phyloP scores from a whole-genome alignment of 2,888 invertebrate genomes.

The Tribolium freemani region DNA sequence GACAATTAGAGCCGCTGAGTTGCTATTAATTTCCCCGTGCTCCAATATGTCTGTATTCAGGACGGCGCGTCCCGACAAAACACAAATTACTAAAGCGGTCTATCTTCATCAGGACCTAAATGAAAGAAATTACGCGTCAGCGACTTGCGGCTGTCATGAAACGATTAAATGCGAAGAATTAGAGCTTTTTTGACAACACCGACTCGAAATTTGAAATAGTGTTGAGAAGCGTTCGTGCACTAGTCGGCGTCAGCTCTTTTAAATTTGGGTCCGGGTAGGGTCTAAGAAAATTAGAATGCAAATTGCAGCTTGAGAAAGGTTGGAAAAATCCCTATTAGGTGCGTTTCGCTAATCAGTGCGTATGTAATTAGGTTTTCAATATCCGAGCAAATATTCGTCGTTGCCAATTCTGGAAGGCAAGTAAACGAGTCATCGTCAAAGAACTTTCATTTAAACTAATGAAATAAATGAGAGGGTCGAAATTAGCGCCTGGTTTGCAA shows the following conservation, averaged over 20 bases:
- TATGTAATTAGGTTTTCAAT: conserved; percentile 58
- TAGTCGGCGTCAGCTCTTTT: not conserved
- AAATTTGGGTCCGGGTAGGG: too few relatives aligned
- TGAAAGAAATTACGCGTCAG: conserved; percentile 50
- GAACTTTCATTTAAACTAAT: conserved; percentile 64
- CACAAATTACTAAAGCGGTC: conserved; percentile 42
- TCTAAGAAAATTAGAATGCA: conserved; percentile 28
- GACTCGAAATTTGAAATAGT: not conserved
- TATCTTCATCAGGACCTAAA: conserved; percentile 46
- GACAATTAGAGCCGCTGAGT: conserved; percentile 49
- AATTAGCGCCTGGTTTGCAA: conserved; percentile 63
- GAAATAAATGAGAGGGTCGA: conserved; percentile 62
- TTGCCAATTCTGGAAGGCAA: conserved; percentile 53
- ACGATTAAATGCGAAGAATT: not conserved
- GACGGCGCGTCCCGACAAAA: conserved; percentile 38
- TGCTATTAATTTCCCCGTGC: conserved; percentile 48
- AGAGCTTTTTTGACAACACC: not conserved
- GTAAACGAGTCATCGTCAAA: conserved; percentile 60
- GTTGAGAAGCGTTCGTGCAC: too few relatives aligned
- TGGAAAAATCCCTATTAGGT: conserved; percentile 14
- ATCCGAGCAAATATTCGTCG: conserved; percentile 51
- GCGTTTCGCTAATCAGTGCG: conserved; percentile 47
- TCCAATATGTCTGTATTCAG: conserved; percentile 46
- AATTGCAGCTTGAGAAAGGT: conserved; percentile 22
- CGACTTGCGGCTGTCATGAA: conserved; percentile 15